Evolutionary conservation across 2,113 vertebrate species (phyloP), one percentile per base, ranked within the genome.

Genomic region (Scytalopus superciliaris): DNA sequence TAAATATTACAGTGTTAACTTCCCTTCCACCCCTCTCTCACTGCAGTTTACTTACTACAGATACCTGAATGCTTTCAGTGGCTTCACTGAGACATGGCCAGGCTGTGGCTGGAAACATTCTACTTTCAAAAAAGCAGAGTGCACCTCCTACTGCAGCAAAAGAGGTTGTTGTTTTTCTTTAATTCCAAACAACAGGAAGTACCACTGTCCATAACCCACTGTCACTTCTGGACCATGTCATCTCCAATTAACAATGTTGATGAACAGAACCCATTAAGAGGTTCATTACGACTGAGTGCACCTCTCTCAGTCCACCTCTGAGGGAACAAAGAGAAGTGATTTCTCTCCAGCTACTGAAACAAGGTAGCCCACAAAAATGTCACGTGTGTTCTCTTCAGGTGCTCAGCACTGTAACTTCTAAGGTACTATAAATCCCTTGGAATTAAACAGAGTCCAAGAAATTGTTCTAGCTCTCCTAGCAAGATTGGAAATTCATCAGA

Each of bases 401-500:
- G 47, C 57, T 77, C 72, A 72, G 88, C 9, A 10, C 72, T 63
- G 37, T 49, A 90, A 75, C 0, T 0, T 39, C 49, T 75, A 81
- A 52, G 49, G 53, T 72, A 89, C 69, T 39, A 68, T 93, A 93
- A 92, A 92, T 56, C 66, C 52, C 49, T 57, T 59, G 80, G 45
- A 96, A 89, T 92, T 84, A 68, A 50, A 57, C n/a, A 62, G 12
- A 72, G 68, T 73, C 83, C 86, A 49, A 86, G 56, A 78, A 69
- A 90, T 49, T 75, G 25, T 44, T 87, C 88, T 81, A 88, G 76
- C 64, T 87, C 77, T 92, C 84, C 60, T 47, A 87, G 40, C 22
- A 63, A 93, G 56, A 92, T 19, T 87, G 62, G 73, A 86, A 94
- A 95, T 62, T 94, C 92, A 95, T 73, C 30, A 86, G 91, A 83